Conservation (phyloP, 2,888 invertebrate species). For the Pegoplata infirma region DNA sequence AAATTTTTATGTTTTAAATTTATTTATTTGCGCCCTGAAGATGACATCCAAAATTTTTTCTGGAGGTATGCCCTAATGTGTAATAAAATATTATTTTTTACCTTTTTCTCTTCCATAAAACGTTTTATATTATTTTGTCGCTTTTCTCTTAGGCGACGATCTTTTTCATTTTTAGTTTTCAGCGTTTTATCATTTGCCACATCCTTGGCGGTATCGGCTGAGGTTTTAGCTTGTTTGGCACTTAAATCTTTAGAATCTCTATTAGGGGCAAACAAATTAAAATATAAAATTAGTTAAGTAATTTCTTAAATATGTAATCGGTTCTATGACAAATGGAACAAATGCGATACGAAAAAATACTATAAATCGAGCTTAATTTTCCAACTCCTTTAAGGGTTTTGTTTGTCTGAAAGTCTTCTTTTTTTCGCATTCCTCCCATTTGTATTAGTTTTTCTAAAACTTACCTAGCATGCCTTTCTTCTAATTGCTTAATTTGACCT, state of each 20-base stretch:
- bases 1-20: no score
- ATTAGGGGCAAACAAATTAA: constrained; percentile 8
- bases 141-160: constrained; percentile 94
- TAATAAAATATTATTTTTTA: no score
- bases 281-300: not conserved
- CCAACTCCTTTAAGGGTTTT: no score
- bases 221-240: constrained; percentile 94
- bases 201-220: constrained; percentile 97
- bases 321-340: no score
- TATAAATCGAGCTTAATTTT: not conserved
- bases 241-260: constrained; percentile 98
- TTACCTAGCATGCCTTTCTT: constrained; percentile 88
- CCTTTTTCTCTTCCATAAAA: constrained; percentile 96
- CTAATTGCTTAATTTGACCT: constrained; percentile 92
- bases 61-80: no score
- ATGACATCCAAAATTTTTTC: no score
- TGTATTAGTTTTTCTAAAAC: not conserved
- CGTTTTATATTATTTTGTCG: constrained; percentile 98
- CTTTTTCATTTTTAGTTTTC: constrained; percentile 97
- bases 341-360: not conserved
- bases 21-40: no score
- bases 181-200: constrained; percentile 97
- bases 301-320: no score
- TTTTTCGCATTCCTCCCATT: not conserved
- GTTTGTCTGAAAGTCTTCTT: not conserved